phyloP scores from a whole-genome alignment of 30 jellyfish, hydroid and myxozoan species.

The Hydractinia symbiolongicarpus region DNA sequence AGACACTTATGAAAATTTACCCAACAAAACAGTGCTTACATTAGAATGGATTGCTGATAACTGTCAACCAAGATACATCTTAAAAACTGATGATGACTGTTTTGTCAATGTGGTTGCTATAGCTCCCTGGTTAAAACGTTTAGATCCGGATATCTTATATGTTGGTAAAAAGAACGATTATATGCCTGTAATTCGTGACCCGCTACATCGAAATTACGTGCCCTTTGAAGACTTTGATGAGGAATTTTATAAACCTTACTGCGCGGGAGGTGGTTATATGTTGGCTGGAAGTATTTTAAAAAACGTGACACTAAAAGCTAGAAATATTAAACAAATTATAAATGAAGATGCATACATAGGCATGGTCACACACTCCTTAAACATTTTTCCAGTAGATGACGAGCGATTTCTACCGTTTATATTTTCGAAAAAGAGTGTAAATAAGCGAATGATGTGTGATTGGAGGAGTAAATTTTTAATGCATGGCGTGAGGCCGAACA shows the following conservation, averaged over 20 bases:
- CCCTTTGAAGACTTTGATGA: conserved; percentile 64
- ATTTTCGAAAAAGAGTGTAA: conserved; percentile 53
- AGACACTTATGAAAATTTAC: conserved; percentile 70
- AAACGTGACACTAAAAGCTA: conserved; percentile 56
- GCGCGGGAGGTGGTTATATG: conserved; percentile 97
- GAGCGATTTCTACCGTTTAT: conserved; percentile 90
- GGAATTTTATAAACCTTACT: conserved; percentile 62
- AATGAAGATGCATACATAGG: conserved; percentile 98
- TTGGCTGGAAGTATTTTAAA: conserved; percentile 49
- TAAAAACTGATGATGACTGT: conserved; percentile 96
- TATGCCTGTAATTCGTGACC: conserved; percentile 94
- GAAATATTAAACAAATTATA: conserved; percentile 61
- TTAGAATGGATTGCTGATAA: conserved; percentile 89
- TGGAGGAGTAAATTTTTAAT: conserved; percentile 73
- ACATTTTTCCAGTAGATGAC: conserved; percentile 59
- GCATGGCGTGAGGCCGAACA: conserved; percentile 70
- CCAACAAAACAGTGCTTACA: conserved; percentile 80
- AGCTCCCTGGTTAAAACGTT: conserved; percentile 60
- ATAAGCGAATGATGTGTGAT: conserved; percentile 66
- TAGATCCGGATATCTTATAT: conserved; percentile 45
- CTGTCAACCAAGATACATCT: conserved; percentile 68
- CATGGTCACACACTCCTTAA: conserved; percentile 71
- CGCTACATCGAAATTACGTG: conserved; percentile 86
- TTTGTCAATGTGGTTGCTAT: conserved; percentile 54
- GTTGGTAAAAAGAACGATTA: conserved; percentile 66